phyloP scores from a whole-genome alignment of 2,797 vertebrate genomes.

The Cyprinodon diabolis region DNA sequence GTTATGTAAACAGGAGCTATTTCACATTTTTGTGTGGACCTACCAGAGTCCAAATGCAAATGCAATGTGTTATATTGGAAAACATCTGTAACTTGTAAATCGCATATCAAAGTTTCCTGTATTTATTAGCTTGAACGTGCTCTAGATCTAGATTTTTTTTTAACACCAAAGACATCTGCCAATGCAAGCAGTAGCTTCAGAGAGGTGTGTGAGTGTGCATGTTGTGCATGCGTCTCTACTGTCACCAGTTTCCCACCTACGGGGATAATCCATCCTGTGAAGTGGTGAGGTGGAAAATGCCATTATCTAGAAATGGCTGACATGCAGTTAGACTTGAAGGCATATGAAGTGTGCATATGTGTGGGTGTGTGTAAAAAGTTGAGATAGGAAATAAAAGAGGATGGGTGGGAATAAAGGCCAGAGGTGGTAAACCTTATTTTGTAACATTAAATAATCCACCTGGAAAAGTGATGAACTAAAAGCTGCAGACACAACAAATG shows the following conservation, averaged over 20 bases:
- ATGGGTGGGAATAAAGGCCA: constrained; percentile 31
- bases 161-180: constrained; percentile 34
- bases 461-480: constrained; percentile 52
- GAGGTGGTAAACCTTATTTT: constrained; percentile 60
- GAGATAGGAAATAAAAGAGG: constrained; percentile 41
- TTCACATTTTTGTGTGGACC: constrained; percentile 41
- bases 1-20: constrained; percentile 27
- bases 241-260: constrained; percentile 70
- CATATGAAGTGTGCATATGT: constrained; percentile 35
- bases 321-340: constrained; percentile 62
- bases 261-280: constrained; percentile 78
- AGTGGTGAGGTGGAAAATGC: constrained; percentile 77
- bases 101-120: constrained; percentile 7
- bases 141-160: constrained; percentile 31
- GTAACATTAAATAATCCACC: constrained; percentile 70
- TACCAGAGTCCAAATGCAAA: constrained; percentile 40
- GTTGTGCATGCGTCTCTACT: constrained; percentile 35
- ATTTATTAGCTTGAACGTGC: constrained; percentile 26
- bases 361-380: constrained; percentile 17
- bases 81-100: constrained; percentile 12
- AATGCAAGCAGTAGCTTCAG: constrained; percentile 23
- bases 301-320: constrained; percentile 78
- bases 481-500: constrained; percentile 37
- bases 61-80: constrained; percentile 30
- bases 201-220: constrained; percentile 18